Evolutionary conservation across 1,140 invertebrate genomes (phyloP), one percentile per base, ranked within the genome.

Genomic region (Hetaerina americana): DNA sequence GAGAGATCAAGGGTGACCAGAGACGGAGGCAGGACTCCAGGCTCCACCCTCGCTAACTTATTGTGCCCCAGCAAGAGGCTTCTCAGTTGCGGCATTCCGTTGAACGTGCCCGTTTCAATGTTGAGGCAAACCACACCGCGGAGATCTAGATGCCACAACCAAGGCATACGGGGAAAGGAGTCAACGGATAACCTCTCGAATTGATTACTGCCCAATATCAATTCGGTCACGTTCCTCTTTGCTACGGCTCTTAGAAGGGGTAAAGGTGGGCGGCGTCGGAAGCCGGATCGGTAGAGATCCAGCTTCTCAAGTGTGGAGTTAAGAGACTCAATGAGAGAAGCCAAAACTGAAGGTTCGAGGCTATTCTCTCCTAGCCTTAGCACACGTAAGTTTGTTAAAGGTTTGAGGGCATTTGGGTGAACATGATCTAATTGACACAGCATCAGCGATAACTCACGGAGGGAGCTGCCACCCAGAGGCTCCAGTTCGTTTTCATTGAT

Each of bases 131-230:
- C 74, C 49, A 82, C 78, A 73, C 82, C 80, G 66, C 80, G 76
- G 18, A 86, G 76, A 77, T 85, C 82, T 24, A 86, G 69, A 27
- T 81, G 71, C 73, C 81, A 79, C 70, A 86, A 77, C 72, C 84
- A 82, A 0, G 77, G 77, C 84, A 86, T 85, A 25, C 29, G 71
- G 0, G 85, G 84, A 76, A 86, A 86, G 18, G 78, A 77, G 27
- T 82, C 77, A 29, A 81, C 77, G 10, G 73, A 72, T 25, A 86
- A 79, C 22, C 81, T 75, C 77, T 85, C 83, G 73, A 86, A 85
- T 72, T 84, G 83, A 76, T 86, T 86, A 70, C 80, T 78, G 2
- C 82, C 76, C 27, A 86, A 75, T 70, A 77, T 80, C n/a, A 86
- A 75, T 70, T 78, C 76, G 29, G 79, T 80, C 28, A 86, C 80